phyloP scores from a whole-genome alignment of 1,140 invertebrate genomes.

The Nomia melanderi region DNA sequence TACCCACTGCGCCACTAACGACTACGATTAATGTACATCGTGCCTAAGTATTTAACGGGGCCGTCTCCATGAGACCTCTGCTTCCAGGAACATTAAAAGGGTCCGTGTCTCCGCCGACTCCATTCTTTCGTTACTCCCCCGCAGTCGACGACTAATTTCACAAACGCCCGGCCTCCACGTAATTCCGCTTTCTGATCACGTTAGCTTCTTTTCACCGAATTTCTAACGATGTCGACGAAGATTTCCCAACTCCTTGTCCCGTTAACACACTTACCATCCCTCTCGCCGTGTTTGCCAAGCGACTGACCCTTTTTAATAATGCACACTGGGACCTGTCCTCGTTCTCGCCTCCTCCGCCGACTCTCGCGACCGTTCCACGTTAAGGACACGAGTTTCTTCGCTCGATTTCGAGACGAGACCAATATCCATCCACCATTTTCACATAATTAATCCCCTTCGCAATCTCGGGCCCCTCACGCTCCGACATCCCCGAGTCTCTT shows the following conservation, averaged over 20 bases:
- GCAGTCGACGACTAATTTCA: neutral
- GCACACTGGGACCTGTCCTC: constrained; percentile 23
- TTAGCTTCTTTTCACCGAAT: no score
- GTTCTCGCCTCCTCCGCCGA: neutral
- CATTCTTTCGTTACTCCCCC: no score
- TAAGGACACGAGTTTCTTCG: neutral
- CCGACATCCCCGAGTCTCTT: no score
- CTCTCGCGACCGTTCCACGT: neutral
- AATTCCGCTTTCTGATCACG: no score
- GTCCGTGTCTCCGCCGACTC: no score
- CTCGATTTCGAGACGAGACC: neutral
- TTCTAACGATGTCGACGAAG: neutral
- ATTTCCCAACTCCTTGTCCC: neutral
- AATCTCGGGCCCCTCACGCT: no score
- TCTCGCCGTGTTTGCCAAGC: neutral
- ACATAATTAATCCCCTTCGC: neutral
- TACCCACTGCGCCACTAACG: no score
- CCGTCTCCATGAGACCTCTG: no score
- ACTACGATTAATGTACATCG: no score
- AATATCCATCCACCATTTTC: neutral
- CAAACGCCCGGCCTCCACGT: neutral
- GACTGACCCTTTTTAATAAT: constrained; percentile 39
- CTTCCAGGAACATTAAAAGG: no score
- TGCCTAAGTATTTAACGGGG: no score
- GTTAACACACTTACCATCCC: neutral